Evolutionary conservation across 2,113 vertebrate genomes (phyloP).

Genomic region (Chloropsis hardwickii): DNA sequence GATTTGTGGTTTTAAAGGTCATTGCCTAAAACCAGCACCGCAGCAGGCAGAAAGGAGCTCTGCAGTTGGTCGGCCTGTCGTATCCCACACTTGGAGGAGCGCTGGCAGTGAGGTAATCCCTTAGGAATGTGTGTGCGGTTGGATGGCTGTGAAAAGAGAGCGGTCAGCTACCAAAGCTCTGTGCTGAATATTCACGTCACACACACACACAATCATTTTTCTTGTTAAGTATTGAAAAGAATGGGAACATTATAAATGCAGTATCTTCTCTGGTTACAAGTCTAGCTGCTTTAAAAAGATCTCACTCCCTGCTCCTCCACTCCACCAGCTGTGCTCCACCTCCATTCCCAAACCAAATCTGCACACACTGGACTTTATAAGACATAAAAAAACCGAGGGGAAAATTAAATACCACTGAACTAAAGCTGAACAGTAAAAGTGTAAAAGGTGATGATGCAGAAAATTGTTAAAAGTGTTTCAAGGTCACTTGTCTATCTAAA

Average conservation of each 20-base stretch:
- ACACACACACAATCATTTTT: slow-evolving; percentile 65
- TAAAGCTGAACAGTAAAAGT: neutral
- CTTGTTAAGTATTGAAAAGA: slow-evolving; percentile 62
- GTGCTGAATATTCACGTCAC: slow-evolving; percentile 63
- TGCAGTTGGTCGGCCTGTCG: neutral
- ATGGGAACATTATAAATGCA: slow-evolving; percentile 62
- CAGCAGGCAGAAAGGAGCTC: neutral
- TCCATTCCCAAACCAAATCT: neutral
- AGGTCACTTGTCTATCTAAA: neutral
- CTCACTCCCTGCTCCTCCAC: neutral
- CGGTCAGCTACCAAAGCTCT: slow-evolving; percentile 64
- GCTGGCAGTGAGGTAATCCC: slow-evolving; percentile 70
- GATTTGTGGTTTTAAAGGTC: slow-evolving; percentile 36
- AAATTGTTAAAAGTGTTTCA: neutral
- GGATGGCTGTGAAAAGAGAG: slow-evolving; percentile 75
- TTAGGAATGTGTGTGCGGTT: slow-evolving; percentile 74
- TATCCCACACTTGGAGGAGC: slow-evolving; percentile 52
- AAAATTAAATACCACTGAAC: neutral
- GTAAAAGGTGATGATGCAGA: neutral
- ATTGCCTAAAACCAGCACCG: neutral
- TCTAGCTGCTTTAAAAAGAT: slow-evolving; percentile 35
- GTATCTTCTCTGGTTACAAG: slow-evolving; percentile 49
- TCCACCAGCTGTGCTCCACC: slow-evolving; percentile 21
- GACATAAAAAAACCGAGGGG: neutral
- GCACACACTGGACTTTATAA: neutral